Evolutionary conservation across 1,140 invertebrate genomes (phyloP), one percentile per base, ranked within the genome.

Genomic region (Augochlora pura): DNA sequence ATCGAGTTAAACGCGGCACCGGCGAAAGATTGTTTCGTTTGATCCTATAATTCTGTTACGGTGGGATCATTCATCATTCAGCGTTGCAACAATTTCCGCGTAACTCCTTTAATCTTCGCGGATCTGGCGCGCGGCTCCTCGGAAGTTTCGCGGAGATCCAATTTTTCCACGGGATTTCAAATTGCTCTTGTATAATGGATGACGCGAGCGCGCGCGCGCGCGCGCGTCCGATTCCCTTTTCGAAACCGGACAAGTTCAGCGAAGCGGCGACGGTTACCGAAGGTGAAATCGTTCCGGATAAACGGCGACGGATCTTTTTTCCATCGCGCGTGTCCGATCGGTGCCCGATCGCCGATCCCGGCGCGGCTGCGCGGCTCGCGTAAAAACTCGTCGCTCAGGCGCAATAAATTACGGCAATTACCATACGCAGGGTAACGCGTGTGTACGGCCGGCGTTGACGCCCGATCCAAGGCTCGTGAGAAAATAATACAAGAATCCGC

Each of bases 401-500:
- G 71, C 71, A 42, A 79, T 79, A 74, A 79, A 79, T 79, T 66
- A 63, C 63, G 14, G 62, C 70, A 79, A 79, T 79, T 74, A 79
- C 59, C 64, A 74, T 71, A 54, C 80, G 39, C 39, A 46, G 25
- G 8, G 68, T 73, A 73, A 73, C 76, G 82, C 57, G 70, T 14
- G 65, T n/a, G n/a, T n/a, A n/a, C n/a, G n/a, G n/a, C 66, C 77
- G 70, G 70, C 49, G 67, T 64, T 67, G 62, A 72, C 64, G 68
- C 49, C 49, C 27, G 79, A 67, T 78, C 52, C 71, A 68, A 70
- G 71, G 39, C 68, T 76, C 80, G 82, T 87, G 85, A 87, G 86
- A 87, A 87, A 87, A 87, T 85, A 85, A 86, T 77, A 77, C 81
- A 78, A 87, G 80, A 84, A 85, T 85, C 83, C 73, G 83, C 83